phyloP scores from a whole-genome alignment of 2,888 invertebrate genomes.

The Eupithecia inturbata region DNA sequence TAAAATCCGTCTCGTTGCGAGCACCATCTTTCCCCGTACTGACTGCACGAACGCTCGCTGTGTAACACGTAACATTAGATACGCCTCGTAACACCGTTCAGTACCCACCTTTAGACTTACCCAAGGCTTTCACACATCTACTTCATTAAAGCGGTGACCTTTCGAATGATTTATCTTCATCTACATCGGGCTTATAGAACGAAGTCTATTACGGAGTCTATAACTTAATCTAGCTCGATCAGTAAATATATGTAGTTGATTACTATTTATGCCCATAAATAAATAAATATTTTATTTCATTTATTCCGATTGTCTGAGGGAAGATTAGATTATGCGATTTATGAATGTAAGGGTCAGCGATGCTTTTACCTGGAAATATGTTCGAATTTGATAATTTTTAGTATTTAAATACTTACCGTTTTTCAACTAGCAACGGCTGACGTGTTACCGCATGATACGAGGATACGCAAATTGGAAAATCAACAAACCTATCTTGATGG shows the following conservation, averaged over 20 bases:
- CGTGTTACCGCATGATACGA: too few species aligned
- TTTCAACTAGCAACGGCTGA: not conserved
- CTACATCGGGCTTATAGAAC: conserved; percentile 11
- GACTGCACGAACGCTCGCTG: too few species aligned
- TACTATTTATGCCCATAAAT: conserved; percentile 6
- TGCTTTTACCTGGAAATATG: not conserved
- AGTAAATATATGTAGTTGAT: not conserved
- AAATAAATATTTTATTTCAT: not conserved
- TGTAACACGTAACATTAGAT: too few species aligned
- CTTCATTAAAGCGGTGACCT: conserved; percentile 24
- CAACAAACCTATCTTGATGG: not conserved
- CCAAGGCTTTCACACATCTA: not conserved
- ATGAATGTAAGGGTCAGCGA: not conserved
- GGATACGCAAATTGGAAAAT: too few species aligned
- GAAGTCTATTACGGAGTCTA: not conserved
- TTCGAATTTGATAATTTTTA: not conserved
- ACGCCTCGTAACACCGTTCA: too few species aligned
- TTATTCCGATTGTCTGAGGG: not conserved
- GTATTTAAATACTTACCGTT: not conserved
- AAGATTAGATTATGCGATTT: not conserved
- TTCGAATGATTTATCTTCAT: conserved; percentile 19
- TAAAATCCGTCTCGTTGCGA: too few species aligned
- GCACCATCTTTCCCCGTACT: too few species aligned
- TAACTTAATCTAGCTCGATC: conserved; percentile 4
- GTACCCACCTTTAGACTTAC: not conserved